A percentile compares a stretch with the other conserved stretches of the same genome.
phyloP scores from a whole-genome alignment of 35 echinoderm and acorn worm species.

The Ophiothrix spiculata region DNA sequence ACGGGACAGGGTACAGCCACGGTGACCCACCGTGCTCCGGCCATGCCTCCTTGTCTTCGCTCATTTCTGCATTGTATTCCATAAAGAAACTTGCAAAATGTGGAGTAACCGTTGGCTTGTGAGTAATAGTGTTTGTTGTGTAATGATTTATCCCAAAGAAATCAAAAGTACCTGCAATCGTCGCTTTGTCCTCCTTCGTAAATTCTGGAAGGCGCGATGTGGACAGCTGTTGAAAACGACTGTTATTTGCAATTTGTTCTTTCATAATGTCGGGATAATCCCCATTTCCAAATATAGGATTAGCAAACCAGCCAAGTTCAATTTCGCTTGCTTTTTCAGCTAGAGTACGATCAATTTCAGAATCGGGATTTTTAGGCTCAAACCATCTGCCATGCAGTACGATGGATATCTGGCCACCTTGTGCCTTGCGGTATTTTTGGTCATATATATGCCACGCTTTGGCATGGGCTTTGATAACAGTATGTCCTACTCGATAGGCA shows the following conservation, averaged over 20 bases:
- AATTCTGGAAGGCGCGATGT: constrained; percentile 67
- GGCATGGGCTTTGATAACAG: constrained; percentile 77
- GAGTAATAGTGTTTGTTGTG: constrained; percentile 44
- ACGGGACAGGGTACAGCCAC: constrained; percentile 72
- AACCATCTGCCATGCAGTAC: constrained; percentile 51
- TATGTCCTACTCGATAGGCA: constrained; percentile 52
- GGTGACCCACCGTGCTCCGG: constrained; percentile 34
- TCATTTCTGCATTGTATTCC: constrained; percentile 47
- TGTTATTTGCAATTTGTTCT: constrained; percentile 42
- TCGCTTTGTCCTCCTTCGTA: constrained; percentile 51
- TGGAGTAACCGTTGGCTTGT: constrained; percentile 10
- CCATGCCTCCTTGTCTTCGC: constrained; percentile 36
- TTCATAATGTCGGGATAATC: constrained; percentile 72
- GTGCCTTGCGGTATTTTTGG: constrained; percentile 42
- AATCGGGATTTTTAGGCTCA: constrained; percentile 55
- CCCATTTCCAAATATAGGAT: constrained; percentile 75
- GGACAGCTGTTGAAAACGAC: constrained; percentile 22
- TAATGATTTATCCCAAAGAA: constrained; percentile 85
- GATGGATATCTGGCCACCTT: constrained; percentile 39
- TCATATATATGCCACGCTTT: constrained; percentile 82
- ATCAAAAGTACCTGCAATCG: constrained; percentile 57
- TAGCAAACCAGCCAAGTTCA: constrained; percentile 63
- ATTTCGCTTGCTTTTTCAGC: constrained; percentile 34
- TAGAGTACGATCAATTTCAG: constrained; percentile 24
- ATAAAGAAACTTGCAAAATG: constrained; percentile 43